Conservation (phyloP, 2,113 vertebrate species). For the Salvelinus namaycush region DNA sequence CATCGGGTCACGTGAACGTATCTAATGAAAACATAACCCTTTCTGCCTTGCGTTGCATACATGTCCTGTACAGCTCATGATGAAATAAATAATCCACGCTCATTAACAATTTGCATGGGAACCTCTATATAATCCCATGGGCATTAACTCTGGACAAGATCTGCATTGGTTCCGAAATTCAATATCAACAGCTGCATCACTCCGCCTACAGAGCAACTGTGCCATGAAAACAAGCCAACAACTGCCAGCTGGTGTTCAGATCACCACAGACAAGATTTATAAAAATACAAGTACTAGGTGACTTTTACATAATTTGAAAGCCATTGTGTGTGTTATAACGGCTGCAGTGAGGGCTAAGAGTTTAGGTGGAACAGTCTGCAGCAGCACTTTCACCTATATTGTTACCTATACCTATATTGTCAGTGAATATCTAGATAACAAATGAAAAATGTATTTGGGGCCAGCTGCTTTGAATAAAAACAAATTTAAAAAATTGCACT, state of each 20-base stretch:
- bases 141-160: constrained; percentile 58
- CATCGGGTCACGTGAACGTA: no score
- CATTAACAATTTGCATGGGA: constrained; percentile 53
- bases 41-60: not conserved
- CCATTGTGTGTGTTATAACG: no score
- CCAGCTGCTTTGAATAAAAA: not conserved
- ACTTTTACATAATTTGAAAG: not conserved
- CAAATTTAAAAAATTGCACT: not conserved
- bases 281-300: not conserved
- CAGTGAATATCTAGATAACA: not conserved
- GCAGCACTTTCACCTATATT: constrained; percentile 1
- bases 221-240: constrained; percentile 29
- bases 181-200: constrained; percentile 50
- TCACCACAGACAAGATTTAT: not conserved
- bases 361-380: not conserved
- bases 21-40: not conserved
- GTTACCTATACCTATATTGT: not conserved
- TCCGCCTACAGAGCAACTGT: constrained; percentile 16
- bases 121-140: constrained; percentile 59
- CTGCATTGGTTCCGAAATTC: constrained; percentile 51
- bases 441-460: not conserved
- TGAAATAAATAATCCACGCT: constrained; percentile 60
- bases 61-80: constrained; percentile 42
- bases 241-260: constrained; percentile 9
- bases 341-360: no score